A percentile compares a stretch with the other conserved stretches of the same genome.
Conservation (phyloP, 2,113 vertebrate genomes). For the Sebastes schlegelii region DNA sequence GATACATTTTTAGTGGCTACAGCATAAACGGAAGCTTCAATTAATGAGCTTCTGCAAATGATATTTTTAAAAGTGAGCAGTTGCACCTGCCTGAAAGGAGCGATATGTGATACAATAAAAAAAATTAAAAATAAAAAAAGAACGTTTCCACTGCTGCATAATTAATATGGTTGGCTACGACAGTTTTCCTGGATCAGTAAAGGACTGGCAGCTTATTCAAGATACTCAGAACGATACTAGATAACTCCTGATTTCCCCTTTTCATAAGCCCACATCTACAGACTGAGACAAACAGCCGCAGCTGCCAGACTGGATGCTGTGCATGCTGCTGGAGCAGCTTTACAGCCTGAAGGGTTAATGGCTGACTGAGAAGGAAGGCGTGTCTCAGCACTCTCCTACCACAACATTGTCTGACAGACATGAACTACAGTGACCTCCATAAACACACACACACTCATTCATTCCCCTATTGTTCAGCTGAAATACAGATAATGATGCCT, state of each 20-base stretch:
- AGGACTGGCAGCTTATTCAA: constrained; percentile 20
- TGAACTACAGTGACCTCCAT: constrained; percentile 78
- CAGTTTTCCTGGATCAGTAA: background rate
- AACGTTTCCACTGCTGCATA: background rate
- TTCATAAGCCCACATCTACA: constrained; percentile 11
- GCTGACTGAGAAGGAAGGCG: constrained; percentile 60
- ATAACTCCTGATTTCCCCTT: constrained; percentile 25
- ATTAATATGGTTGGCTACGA: background rate
- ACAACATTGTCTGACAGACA: constrained; percentile 63
- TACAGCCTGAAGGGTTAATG: constrained; percentile 71
- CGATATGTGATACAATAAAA: background rate
- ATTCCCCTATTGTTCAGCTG: constrained; percentile 19
- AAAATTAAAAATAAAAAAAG: too few species aligned
- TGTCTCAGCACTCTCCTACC: constrained; percentile 56
- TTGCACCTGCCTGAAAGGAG: constrained; percentile 33
- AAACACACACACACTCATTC: constrained; percentile 17
- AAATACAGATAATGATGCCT: constrained; percentile 25
- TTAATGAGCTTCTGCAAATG: background rate
- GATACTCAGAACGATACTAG: constrained; percentile 22
- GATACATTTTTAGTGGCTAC: background rate
- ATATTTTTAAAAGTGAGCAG: constrained; percentile 22
- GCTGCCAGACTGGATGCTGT: constrained; percentile 37
- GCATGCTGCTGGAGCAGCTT: constrained; percentile 25
- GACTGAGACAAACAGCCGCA: constrained; percentile 24
- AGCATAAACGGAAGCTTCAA: background rate